Conservation (phyloP, 2,888 invertebrate genomes). For the Drosophila nigricruria region DNA sequence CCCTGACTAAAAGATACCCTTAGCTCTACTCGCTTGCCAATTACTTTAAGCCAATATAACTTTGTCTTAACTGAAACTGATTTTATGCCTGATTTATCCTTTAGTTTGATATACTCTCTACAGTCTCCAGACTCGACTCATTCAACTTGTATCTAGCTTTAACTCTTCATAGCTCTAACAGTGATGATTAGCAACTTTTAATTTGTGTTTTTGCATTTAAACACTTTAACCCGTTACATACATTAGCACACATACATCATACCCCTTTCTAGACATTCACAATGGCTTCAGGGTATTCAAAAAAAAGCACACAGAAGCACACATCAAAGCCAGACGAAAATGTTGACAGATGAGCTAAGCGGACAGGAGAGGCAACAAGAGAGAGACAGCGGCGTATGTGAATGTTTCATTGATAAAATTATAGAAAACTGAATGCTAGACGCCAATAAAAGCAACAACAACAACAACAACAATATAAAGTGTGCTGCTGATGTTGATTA, state of each 20-base stretch:
- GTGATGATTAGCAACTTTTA: background rate
- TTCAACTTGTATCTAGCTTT: background rate
- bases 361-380: background rate
- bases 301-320: slow-evolving; percentile 3
- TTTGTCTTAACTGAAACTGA: background rate
- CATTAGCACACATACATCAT: background rate
- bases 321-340: slow-evolving; percentile 55
- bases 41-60: background rate
- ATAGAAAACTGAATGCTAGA: slow-evolving; percentile 52
- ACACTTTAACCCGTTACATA: background rate
- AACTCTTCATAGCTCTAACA: background rate
- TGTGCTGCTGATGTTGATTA: slow-evolving; percentile 51
- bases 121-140: background rate
- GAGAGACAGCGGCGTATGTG: slow-evolving; percentile 6
- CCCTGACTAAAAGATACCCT: background rate
- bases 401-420: slow-evolving; percentile 61
- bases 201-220: background rate
- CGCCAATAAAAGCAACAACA: slow-evolving; percentile 51
- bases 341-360: slow-evolving; percentile 38
- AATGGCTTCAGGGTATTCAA: slow-evolving; percentile 4
- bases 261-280: background rate
- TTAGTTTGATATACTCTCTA: background rate
- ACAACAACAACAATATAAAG: slow-evolving; percentile 11
- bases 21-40: background rate
- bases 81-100: background rate